Evolutionary conservation across 2,888 invertebrate species (phyloP).

Genomic region (Pristionchus fissidentatus): DNA sequence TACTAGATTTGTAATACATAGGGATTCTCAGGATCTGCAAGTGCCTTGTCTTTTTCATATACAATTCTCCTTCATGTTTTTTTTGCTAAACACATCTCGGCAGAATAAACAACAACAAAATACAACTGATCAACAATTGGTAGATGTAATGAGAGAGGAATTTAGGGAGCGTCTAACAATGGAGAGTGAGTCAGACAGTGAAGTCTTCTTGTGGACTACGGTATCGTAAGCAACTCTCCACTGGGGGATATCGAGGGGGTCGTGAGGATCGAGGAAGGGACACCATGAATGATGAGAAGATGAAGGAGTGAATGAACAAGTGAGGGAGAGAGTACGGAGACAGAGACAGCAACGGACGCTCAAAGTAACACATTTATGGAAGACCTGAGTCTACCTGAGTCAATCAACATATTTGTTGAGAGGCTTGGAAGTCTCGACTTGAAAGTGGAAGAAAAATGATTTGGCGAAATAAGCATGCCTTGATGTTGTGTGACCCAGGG

Average conservation of each 20-base stretch:
- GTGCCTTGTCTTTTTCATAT: neutral
- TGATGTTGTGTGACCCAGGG: too few species aligned
- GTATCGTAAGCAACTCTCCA: neutral
- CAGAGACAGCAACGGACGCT: slow-evolving; percentile 20
- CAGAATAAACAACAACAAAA: too few species aligned
- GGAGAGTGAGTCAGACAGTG: neutral
- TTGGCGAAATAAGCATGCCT: too few species aligned
- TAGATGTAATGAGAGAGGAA: neutral
- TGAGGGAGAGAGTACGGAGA: neutral
- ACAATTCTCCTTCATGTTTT: neutral
- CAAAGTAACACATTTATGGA: neutral
- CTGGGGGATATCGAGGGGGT: neutral
- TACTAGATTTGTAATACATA: neutral
- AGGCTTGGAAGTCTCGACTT: neutral
- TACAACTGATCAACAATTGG: too few species aligned
- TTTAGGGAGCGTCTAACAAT: neutral
- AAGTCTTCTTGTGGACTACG: neutral
- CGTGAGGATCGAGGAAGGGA: neutral
- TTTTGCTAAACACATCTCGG: neutral
- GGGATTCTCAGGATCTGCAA: neutral
- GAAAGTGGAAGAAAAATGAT: neutral
- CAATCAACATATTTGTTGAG: too few species aligned
- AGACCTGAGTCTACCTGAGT: too few species aligned
- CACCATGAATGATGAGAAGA: slow-evolving; percentile 24
- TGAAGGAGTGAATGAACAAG: slow-evolving; percentile 7